These are phyloP conservation scores for Sylvia borin DNA, from an alignment of 2,797 vertebrate species.

Conservation along the genomic window DNA sequence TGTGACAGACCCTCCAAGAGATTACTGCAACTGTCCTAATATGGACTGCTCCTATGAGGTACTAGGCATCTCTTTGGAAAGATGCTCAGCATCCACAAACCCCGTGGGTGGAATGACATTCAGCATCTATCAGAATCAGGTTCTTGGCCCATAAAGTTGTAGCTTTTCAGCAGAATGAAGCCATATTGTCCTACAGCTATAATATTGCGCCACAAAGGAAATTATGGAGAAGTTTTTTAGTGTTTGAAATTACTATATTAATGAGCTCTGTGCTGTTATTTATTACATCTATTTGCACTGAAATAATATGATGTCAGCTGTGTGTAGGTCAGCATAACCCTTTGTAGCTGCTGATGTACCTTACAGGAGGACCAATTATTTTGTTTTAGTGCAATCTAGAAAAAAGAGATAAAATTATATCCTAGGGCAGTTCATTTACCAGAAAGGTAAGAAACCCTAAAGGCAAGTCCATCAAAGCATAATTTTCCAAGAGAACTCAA, in stretches of 20 bases:
- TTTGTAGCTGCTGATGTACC: neutral
- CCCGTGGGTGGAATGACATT: neutral
- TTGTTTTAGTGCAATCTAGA: neutral
- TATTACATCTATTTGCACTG: neutral
- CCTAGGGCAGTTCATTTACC: neutral
- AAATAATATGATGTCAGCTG: neutral
- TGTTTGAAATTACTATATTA: neutral
- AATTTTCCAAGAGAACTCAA: neutral
- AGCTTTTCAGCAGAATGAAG: neutral
- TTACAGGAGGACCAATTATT: neutral
- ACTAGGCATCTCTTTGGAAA: neutral
- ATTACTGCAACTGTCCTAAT: neutral
- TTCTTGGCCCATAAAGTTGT: neutral
- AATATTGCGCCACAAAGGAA: neutral
- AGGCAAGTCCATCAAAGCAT: neutral
- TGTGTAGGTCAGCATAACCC: neutral
- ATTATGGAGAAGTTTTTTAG: neutral
- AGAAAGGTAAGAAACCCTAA: neutral
- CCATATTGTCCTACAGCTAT: neutral
- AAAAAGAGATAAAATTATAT: neutral
- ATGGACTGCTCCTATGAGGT: neutral
- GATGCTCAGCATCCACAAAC: neutral
- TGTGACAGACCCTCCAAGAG: neutral
- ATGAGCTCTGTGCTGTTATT: neutral
- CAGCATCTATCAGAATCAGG: neutral